phyloP scores from a whole-genome alignment of 2,797 vertebrate genomes.

The Tarsius wallacei region DNA sequence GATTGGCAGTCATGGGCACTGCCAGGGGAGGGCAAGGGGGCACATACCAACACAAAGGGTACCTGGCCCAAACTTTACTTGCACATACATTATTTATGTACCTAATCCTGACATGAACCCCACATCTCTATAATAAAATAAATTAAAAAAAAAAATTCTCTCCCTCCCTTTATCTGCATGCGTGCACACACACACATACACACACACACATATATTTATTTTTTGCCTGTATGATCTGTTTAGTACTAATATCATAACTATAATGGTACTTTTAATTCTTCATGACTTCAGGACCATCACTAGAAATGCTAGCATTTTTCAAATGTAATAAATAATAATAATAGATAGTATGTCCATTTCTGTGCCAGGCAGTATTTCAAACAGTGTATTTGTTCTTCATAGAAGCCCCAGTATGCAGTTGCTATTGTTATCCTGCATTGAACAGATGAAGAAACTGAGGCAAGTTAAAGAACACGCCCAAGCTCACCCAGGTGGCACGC shows the following conservation, averaged over 20 bases:
- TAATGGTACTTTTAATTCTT: conserved; percentile 45
- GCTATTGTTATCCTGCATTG: conserved; percentile 6
- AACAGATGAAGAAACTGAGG: conserved; percentile 49
- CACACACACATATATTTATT: background rate
- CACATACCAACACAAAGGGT: too few species aligned
- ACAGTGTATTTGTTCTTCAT: conserved; percentile 1
- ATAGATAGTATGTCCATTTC: background rate
- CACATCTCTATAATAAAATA: too few species aligned
- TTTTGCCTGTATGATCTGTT: conserved; percentile 48
- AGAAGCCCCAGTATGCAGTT: background rate
- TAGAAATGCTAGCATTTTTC: conserved; percentile 39
- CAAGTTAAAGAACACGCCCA: conserved; percentile 16
- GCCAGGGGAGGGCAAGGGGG: too few species aligned
- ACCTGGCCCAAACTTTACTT: too few species aligned
- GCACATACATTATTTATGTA: too few species aligned
- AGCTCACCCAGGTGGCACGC: background rate
- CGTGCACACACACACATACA: background rate
- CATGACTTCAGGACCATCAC: background rate
- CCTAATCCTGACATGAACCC: too few species aligned
- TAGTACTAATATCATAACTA: background rate
- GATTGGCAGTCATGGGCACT: too few species aligned
- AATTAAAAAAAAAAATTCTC: too few species aligned
- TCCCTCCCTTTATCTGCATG: background rate
- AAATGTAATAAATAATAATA: conserved; percentile 25
- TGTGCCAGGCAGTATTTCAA: background rate